Base-by-base conservation (phyloP, 37 sponge, comb jelly and placozoan genomes). In the Chondrilla cf. caribensis region DNA sequence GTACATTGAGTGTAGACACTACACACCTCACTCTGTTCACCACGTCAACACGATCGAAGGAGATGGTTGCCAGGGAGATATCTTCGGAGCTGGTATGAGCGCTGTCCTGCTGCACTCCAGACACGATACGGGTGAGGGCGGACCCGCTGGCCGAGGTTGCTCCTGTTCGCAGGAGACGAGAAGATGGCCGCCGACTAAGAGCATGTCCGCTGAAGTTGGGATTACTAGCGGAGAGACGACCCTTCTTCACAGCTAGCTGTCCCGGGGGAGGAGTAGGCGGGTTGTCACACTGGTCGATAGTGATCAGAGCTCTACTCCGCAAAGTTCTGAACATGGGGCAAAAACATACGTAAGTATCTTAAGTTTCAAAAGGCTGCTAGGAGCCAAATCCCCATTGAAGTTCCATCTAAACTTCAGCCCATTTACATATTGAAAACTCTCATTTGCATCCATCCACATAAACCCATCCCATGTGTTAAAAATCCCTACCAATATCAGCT, bases 201-300 rank as follows among this genome's bases (percentile, higher is more conserved):
- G 44, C 25, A 21, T 73, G 76, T 26, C 68, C 68, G 29, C 14
- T 5, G 68, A 67, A 67, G 68, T 28, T 33, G 25, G 76, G 76
- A 14, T 39, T 73, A 39, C 76, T 73, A 9, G n/a, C 21, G n/a
- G 76, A 73, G 24, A 73, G 36, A 28, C 29, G 64, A 28, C 29
- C 29, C 15, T 4, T 62, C 7, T 37, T n/a, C 3, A 33, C 32
- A 2, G 24, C 40, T 19, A 73, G 25, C 8, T 37, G 44, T 4
- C 41, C 76, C 2, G 76, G 76, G 17, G 76, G 76, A 11, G 76
- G 76, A 39, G 76, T 73, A n/a, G 76, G 76, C 24, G 76, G 76
- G 1, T 73, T 73, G 44, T 73, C 76, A 73, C 41, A 73, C 11
- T 40, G 76, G 19, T 73, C 38, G 25, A 73, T 37, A 25, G 76